Conservation (phyloP, 1,140 invertebrate genomes). For the Pachypeltis micranthus region DNA sequence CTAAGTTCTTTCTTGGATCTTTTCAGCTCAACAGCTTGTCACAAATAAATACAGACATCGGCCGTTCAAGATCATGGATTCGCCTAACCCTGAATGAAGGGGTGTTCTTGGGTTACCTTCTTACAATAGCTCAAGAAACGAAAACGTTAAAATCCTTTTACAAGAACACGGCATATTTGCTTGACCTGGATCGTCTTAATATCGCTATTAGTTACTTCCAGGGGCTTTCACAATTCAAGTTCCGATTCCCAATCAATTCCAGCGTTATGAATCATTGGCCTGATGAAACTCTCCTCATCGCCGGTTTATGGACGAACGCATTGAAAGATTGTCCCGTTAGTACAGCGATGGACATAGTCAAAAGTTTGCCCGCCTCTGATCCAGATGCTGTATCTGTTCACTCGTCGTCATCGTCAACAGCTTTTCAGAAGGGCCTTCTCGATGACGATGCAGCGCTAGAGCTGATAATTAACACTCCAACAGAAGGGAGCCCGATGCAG, state of each 20-base stretch:
- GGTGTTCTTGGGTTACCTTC: constrained; percentile 71
- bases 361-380: constrained; percentile 42
- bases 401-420: constrained; percentile 28
- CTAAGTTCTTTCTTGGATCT: not conserved
- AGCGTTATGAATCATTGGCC: constrained; percentile 83
- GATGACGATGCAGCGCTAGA: constrained; percentile 51
- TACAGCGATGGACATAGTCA: constrained; percentile 48
- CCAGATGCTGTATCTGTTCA: constrained; percentile 31
- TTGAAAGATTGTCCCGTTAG: constrained; percentile 52
- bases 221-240: constrained; percentile 61
- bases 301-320: constrained; percentile 71
- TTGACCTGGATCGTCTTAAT: constrained; percentile 66
- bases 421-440: constrained; percentile 32
- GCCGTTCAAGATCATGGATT: constrained; percentile 82
- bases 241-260: constrained; percentile 75
- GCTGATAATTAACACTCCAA: constrained; percentile 40
- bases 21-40: constrained; percentile 37
- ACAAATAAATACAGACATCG: constrained; percentile 78
- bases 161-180: constrained; percentile 58
- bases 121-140: constrained; percentile 57
- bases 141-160: constrained; percentile 67
- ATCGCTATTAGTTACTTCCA: constrained; percentile 61
- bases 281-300: constrained; percentile 64
- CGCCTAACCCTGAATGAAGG: constrained; percentile 78
- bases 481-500: constrained; percentile 24